phyloP scores from a whole-genome alignment of 2,888 invertebrate species.

The Clistopyga incitator region DNA sequence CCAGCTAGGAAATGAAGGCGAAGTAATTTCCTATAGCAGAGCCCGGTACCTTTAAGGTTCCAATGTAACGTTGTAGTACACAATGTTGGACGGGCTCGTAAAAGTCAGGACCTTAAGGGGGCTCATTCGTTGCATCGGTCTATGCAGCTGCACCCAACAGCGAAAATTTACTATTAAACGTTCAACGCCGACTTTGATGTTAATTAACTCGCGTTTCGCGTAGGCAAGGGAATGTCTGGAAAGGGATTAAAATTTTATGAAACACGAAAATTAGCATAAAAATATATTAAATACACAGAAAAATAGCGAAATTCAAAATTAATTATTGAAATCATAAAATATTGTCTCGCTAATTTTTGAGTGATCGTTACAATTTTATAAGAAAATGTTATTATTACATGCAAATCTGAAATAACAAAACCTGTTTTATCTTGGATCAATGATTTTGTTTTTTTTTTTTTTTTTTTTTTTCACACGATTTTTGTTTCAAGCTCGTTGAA shows the following conservation, averaged over 20 bases:
- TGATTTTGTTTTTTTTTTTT: too few relatives aligned
- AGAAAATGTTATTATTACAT: too few relatives aligned
- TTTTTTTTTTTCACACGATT: too few relatives aligned
- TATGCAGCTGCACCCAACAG: neutral
- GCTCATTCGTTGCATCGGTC: slow-evolving; percentile 13
- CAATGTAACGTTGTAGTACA: neutral
- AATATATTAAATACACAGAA: too few relatives aligned
- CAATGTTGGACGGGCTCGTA: slow-evolving; percentile 40
- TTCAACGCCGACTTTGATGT: neutral
- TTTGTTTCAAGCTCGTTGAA: neutral
- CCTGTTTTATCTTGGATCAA: too few relatives aligned
- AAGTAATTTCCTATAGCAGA: slow-evolving; percentile 47
- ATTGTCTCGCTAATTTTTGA: too few relatives aligned
- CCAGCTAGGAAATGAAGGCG: slow-evolving; percentile 49
- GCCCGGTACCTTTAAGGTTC: slow-evolving; percentile 25
- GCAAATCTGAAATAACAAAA: too few relatives aligned
- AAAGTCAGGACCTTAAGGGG: slow-evolving; percentile 44
- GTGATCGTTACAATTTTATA: too few relatives aligned
- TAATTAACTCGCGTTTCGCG: neutral
- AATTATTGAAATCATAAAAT: too few relatives aligned
- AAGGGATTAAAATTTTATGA: neutral
- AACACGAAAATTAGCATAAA: neutral
- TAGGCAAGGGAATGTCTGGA: neutral
- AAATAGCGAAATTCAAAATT: neutral
- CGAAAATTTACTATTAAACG: slow-evolving; percentile 4